Evolutionary conservation across 1,140 invertebrate species (phyloP), one percentile per base, ranked within the genome.

Genomic region (Tetraneura akinire): DNA sequence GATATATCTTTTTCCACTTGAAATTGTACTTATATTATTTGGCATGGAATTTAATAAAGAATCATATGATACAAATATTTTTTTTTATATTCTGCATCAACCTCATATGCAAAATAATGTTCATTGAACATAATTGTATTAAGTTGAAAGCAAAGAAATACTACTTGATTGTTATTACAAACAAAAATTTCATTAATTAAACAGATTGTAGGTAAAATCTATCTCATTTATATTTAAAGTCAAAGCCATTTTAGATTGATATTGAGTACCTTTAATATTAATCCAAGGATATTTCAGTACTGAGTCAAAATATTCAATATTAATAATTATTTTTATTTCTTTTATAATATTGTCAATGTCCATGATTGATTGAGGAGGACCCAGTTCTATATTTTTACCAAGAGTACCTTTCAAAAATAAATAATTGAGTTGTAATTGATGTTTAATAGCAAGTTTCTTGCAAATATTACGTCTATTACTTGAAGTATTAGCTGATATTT

Each of bases 391-490:
- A 1, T 60, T 21, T 16, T 14, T 32, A 62, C 23, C 10, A 26
- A 62, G 29, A 14, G 1, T 26, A 3, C 57, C 57, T 16, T 53
- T n/a, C 6, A 53, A 8, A 21, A 53, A 53, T 18, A 53, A 9
- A 5, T 53, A 4, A n/a, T 53, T 53, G 5, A 53, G 18, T 53
- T 62, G 51, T 53, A 53, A 8, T 53, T 53, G 51, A n/a, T 53
- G 51, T 53, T 53, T 53, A 18, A 53, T 53, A 21, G 51, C 49
- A 16, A 49, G 47, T 16, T 5, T 49, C 47, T 16, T 53, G 51
- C 51, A 53, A 53, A 53, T 53, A 53, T 53, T 37, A 37, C 26
- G 3, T 55, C n/a, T 55, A 55, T 55, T 55, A 55, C 53, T 55
- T 55, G n/a, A 55, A 23, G 53, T 23, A 13, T 55, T 55, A 3